Evolutionary conservation across 2,888 invertebrate species (phyloP).

Genomic region (Coleophora flavipennella): DNA sequence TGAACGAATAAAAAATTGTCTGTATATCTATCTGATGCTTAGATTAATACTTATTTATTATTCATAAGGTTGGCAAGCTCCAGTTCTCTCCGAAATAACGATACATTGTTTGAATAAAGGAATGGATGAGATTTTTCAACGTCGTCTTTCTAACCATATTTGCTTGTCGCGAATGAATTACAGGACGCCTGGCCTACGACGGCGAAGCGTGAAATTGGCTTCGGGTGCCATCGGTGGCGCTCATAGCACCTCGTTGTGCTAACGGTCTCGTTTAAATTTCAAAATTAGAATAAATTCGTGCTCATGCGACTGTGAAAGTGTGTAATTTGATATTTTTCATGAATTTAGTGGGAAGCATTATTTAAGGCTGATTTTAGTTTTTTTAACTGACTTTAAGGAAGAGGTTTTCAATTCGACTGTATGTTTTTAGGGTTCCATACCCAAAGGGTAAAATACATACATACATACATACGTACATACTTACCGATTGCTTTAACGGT

Average conservation of each 20-base stretch:
- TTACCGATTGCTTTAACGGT: no score
- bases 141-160: slow-evolving; percentile 33
- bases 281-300: slow-evolving; percentile 11
- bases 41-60: no score
- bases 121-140: slow-evolving; percentile 39
- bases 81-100: slow-evolving; percentile 16
- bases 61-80: no score
- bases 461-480: no score
- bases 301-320: background rate
- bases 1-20: no score
- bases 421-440: no score
- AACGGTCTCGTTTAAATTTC: slow-evolving; percentile 11
- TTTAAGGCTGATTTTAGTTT: no score
- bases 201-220: slow-evolving; percentile 65
- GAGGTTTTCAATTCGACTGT: no score
- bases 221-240: slow-evolving; percentile 24
- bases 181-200: slow-evolving; percentile 33
- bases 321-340: background rate
- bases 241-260: slow-evolving; percentile 7
- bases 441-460: no score
- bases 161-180: slow-evolving; percentile 39
- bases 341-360: no score
- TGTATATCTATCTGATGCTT: no score
- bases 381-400: no score
- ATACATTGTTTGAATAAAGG: slow-evolving; percentile 35